Evolutionary conservation across 2,797 vertebrate genomes (phyloP), one percentile per base, ranked within the genome.

Genomic region (Sebastes glaucus): DNA sequence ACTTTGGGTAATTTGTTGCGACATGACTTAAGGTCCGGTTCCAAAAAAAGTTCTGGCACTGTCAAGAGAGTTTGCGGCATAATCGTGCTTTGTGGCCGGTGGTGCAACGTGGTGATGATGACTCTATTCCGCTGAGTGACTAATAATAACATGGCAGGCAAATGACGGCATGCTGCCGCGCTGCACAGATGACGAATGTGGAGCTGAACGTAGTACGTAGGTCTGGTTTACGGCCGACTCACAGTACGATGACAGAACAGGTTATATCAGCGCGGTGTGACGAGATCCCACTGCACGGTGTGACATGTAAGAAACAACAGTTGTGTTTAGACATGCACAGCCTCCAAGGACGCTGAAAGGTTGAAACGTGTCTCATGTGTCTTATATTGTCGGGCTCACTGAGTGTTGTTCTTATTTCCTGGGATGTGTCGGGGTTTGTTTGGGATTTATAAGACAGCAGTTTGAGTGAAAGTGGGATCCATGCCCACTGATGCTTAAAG

Each of bases 91-190:
- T 84, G 77, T 59, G 68, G 78, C 56, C 11, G 4, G 55, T 7
- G 33, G 67, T 75, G 52, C 7, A 11, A 79, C 25, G 25, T 35
- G 74, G 62, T 60, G 63, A 70, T 81, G 70, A 88, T 66, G 75
- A 83, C 77, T 83, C 60, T 57, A 20, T 88, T 82, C 62, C 23
- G 11, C 82, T 86, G 74, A 74, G 55, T 70, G 76, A 79, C 73
- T 84, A 80, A 87, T 84, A 71, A 77, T 59, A 74, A 77, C 72
- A 74, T 11, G 62, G 73, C 30, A 49, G 68, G 20, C 59, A 20
- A 74, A 74, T 83, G 88, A 90, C 62, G 56, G 77, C 72, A 78
- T 60, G 66, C 38, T 2, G 64, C 32, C 13, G 23, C 7, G 14
- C 61, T 13, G 69, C 4, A 69, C 3, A 7, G 16, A 79, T 79